Conservation (phyloP, 23 tunicate species). For the Trididemnum miniatum region DNA sequence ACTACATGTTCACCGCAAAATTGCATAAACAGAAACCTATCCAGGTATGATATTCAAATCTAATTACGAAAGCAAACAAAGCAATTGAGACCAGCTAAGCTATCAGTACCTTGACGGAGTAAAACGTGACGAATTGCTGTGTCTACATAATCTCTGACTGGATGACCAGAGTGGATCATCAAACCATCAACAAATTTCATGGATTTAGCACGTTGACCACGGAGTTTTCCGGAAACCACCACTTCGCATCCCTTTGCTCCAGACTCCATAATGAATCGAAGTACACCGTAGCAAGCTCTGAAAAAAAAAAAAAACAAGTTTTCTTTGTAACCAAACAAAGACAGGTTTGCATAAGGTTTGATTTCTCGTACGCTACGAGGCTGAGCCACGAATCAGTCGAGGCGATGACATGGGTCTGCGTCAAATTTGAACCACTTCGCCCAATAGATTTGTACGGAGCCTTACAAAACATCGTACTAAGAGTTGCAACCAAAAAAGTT, state of each 20-base stretch:
- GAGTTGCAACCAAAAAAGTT: neutral
- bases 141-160: slow-evolving; percentile 96
- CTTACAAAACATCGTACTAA: too few species aligned
- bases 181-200: slow-evolving; percentile 98
- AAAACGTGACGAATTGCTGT: slow-evolving; percentile 96
- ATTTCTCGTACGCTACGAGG: too few species aligned
- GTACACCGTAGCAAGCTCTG: slow-evolving; percentile 97
- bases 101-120: slow-evolving; percentile 91
- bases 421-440: too few species aligned
- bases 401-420: too few species aligned
- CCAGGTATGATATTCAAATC: too few species aligned
- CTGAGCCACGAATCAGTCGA: too few species aligned
- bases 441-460: too few species aligned
- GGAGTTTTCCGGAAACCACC: slow-evolving; percentile 87
- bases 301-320: neutral
- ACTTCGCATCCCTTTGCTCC: slow-evolving; percentile 99
- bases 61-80: too few species aligned
- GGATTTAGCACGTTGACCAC: slow-evolving; percentile 96
- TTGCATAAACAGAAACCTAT: too few species aligned
- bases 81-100: too few species aligned
- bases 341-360: neutral
- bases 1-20: too few species aligned
- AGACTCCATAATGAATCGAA: slow-evolving; percentile 98
- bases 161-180: slow-evolving; percentile 97
- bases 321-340: neutral